A percentile compares a stretch with the other conserved stretches of the same genome.
These are phyloP conservation scores for Iselma pallidipennis DNA, from an alignment of 2,888 invertebrate genomes.

Conservation along the genomic window DNA sequence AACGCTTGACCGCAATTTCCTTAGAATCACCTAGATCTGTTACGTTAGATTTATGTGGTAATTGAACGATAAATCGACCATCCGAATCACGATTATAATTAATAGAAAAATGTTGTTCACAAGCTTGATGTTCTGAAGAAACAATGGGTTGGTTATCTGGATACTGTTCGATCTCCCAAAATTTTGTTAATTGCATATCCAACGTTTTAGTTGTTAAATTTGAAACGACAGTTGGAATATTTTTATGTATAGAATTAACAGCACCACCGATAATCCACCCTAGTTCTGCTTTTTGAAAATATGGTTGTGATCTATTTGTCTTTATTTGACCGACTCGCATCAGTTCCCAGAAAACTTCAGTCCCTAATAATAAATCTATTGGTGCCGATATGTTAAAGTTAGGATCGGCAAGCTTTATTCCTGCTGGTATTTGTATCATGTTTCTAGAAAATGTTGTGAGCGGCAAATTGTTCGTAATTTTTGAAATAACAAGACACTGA, in stretches of 20 bases:
- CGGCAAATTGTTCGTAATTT: neutral
- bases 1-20: neutral
- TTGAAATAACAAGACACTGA: neutral
- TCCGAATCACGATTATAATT: neutral
- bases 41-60: neutral
- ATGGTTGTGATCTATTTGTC: neutral
- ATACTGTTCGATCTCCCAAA: neutral
- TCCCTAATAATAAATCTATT: constrained; percentile 14
- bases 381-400: neutral
- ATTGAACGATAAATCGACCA: neutral
- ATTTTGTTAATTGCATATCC: neutral
- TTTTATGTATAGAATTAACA: neutral
- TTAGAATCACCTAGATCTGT: neutral
- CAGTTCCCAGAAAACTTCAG: constrained; percentile 6
- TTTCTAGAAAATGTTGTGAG: neutral
- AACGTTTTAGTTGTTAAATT: neutral
- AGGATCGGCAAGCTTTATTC: constrained; percentile 12
- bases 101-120: neutral
- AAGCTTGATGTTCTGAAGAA: neutral
- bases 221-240: neutral
- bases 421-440: constrained; percentile 2
- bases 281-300: neutral
- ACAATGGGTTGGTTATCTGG: neutral
- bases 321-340: neutral
- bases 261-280: neutral